A percentile compares a stretch with the other conserved stretches of the same genome.
phyloP scores from a whole-genome alignment of 2,888 invertebrate genomes.

The Oligia strigilis region DNA sequence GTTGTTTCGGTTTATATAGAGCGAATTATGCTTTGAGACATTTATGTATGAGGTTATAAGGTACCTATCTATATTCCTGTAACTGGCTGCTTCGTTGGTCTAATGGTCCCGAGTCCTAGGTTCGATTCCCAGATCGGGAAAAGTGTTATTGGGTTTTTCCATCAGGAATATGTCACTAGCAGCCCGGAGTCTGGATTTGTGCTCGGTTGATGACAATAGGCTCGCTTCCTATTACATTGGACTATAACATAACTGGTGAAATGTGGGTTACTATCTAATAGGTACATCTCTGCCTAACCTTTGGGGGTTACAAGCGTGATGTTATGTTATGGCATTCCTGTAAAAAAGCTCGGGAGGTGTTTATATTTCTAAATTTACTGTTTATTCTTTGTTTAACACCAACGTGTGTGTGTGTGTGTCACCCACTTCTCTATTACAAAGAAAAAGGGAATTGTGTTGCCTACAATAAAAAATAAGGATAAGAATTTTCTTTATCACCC shows the following conservation, averaged over 20 bases:
- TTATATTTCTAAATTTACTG: neutral
- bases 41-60: neutral
- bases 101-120: too few species aligned
- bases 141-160: neutral
- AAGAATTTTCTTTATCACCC: constrained; percentile 1
- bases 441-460: neutral
- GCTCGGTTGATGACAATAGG: neutral
- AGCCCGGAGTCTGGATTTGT: neutral
- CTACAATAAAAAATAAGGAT: neutral
- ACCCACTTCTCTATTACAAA: constrained; percentile 12
- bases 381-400: constrained; percentile 4
- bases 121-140: neutral
- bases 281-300: neutral
- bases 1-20: constrained; percentile 16
- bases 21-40: neutral
- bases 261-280: neutral
- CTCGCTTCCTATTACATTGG: neutral
- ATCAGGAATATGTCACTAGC: neutral
- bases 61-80: too few species aligned
- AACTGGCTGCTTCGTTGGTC: neutral
- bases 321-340: neutral
- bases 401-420: neutral
- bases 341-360: neutral
- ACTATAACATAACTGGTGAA: neutral
- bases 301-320: neutral